Conservation (phyloP, 2,888 invertebrate species). For the Caenorhabditis auriculariae region DNA sequence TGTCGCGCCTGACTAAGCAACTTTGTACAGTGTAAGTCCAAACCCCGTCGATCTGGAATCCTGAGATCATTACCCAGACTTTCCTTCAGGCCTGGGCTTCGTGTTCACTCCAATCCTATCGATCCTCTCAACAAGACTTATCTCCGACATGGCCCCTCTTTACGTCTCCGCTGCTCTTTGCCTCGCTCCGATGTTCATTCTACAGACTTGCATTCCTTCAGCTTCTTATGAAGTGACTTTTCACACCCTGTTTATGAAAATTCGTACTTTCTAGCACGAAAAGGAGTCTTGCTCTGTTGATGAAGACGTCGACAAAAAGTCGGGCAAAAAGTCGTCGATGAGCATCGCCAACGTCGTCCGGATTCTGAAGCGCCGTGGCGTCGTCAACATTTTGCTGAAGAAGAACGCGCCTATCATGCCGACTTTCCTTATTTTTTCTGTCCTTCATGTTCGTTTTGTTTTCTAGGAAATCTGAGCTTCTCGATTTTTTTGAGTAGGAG, state of each 20-base stretch:
- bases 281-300: not conserved
- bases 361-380: constrained; percentile 36
- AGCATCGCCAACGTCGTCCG: constrained; percentile 23
- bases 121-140: constrained; percentile 10
- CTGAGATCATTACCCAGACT: no score
- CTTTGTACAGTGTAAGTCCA: no score
- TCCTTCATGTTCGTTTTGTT: constrained; percentile 32
- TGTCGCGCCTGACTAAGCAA: no score
- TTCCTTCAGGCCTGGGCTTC: constrained; percentile 36
- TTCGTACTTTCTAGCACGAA: constrained; percentile 7
- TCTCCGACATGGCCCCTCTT: constrained; percentile 19
- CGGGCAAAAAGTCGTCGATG: constrained; percentile 1
- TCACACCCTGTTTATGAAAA: not conserved
- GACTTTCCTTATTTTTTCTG: constrained; percentile 35
- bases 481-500: no score
- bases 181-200: constrained; percentile 24
- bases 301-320: constrained; percentile 10
- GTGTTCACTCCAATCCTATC: constrained; percentile 33
- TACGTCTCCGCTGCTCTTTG: constrained; percentile 23
- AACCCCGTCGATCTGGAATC: no score
- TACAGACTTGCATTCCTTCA: constrained; percentile 28
- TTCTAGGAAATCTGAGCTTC: no score
- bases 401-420: constrained; percentile 46
- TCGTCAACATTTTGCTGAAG: constrained; percentile 39
- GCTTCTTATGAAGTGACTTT: constrained; percentile 23